Evolutionary conservation across 2,888 invertebrate genomes (phyloP).

Genomic region (Coenonympha arcania): DNA sequence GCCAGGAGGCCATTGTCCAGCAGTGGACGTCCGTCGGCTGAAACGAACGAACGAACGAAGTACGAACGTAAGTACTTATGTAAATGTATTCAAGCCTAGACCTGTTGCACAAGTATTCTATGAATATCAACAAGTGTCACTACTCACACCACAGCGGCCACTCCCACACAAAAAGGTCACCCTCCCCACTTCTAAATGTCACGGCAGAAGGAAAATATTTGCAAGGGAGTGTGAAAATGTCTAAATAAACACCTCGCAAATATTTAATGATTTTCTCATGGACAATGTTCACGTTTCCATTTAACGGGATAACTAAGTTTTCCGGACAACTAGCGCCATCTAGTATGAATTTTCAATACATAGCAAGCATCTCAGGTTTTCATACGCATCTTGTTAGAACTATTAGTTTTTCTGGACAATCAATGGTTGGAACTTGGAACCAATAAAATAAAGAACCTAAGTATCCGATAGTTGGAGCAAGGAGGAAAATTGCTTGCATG

Average conservation of each 20-base stretch:
- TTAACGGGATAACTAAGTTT: neutral
- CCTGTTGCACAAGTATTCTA: conserved; percentile 19
- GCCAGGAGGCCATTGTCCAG: too few relatives aligned
- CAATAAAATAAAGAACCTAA: too few relatives aligned
- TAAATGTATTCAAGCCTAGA: neutral
- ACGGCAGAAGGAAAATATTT: conserved; percentile 1
- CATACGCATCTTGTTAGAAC: too few relatives aligned
- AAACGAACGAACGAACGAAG: too few relatives aligned
- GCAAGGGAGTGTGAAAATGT: conserved; percentile 6
- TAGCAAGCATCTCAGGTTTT: neutral
- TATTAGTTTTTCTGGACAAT: too few relatives aligned
- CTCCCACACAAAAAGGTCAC: conserved; percentile 1
- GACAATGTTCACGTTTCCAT: neutral
- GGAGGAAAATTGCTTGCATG: too few relatives aligned
- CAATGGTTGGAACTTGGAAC: too few relatives aligned
- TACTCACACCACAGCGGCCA: too few relatives aligned
- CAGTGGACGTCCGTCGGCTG: too few relatives aligned
- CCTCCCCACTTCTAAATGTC: conserved; percentile 9
- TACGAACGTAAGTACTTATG: too few relatives aligned
- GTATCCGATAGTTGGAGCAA: too few relatives aligned
- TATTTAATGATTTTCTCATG: neutral
- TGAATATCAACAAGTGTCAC: conserved; percentile 23
- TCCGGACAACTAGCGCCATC: conserved; percentile 3
- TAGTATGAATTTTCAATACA: neutral
- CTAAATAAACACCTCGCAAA: neutral